Percentiles rank a stretch among this genome's conserved stretches.
phyloP scores from a whole-genome alignment of 2,797 vertebrate genomes.

The Rachycentron canadum region DNA sequence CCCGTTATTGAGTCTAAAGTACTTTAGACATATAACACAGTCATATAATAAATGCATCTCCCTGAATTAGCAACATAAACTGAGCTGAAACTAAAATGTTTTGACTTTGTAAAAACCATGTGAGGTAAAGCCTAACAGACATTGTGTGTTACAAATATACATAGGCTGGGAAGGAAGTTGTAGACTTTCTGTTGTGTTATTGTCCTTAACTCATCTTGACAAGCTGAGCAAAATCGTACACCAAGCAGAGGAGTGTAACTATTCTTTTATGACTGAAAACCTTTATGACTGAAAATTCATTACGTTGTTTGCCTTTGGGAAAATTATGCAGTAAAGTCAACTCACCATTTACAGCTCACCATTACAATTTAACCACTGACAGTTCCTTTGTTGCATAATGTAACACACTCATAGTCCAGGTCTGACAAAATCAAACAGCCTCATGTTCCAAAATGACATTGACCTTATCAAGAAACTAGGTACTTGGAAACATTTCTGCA shows the following conservation, averaged over 20 bases:
- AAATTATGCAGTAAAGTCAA: conserved; percentile 20
- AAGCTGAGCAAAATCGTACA: neutral
- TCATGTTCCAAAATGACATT: conserved; percentile 29
- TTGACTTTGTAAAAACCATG: neutral
- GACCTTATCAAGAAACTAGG: conserved; percentile 52
- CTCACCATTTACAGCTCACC: neutral
- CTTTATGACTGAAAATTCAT: neutral
- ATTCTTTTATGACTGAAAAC: neutral
- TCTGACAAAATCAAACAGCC: conserved; percentile 12
- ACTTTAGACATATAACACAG: conserved; percentile 29
- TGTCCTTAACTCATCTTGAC: neutral
- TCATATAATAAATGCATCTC: neutral
- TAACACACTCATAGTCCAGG: neutral
- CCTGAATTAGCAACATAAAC: conserved; percentile 8
- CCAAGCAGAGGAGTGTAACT: neutral
- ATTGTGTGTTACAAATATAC: neutral
- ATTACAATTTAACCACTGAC: neutral
- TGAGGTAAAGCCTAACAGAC: neutral
- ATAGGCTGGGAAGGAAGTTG: neutral
- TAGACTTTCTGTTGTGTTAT: conserved; percentile 3
- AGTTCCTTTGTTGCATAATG: neutral
- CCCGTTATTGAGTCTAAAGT: neutral
- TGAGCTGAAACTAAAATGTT: conserved; percentile 4
- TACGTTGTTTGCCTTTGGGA: neutral
- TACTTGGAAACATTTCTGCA: conserved; percentile 33